Percentiles rank a stretch among this genome's conserved stretches.
These are phyloP conservation scores for Caradrina kadenii DNA, from an alignment of 2,888 invertebrate species.

Conservation along the genomic window DNA sequence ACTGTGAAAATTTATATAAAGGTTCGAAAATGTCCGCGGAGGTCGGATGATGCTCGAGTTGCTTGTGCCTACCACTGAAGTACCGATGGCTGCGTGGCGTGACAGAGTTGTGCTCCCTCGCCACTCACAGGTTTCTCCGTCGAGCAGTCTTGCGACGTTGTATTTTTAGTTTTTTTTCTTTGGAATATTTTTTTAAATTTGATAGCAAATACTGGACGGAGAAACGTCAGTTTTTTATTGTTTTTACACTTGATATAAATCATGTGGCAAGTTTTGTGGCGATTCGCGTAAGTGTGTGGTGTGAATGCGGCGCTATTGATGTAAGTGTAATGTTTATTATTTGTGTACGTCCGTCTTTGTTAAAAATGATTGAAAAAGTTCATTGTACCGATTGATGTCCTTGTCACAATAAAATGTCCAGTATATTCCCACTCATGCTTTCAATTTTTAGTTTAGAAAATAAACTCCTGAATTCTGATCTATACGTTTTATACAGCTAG, in stretches of 20 bases:
- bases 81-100: constrained; percentile 47
- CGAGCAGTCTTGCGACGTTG: constrained; percentile 79
- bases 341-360: constrained; percentile 72
- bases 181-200: constrained; percentile 72
- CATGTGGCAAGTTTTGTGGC: constrained; percentile 67
- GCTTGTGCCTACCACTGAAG: constrained; percentile 57
- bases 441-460: constrained; percentile 29
- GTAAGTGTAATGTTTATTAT: constrained; percentile 86
- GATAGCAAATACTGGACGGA: constrained; percentile 79
- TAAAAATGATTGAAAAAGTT: constrained; percentile 77
- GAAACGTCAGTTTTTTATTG: constrained; percentile 63
- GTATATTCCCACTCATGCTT: constrained; percentile 55
- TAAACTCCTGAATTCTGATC: too few species aligned
- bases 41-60: constrained; percentile 78
- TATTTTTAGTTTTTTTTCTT: constrained; percentile 58
- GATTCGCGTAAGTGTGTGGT: constrained; percentile 69
- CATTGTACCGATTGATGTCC: constrained; percentile 75
- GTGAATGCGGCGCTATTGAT: constrained; percentile 71
- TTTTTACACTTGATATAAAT: constrained; percentile 58
- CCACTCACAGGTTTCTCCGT: constrained; percentile 72
- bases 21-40: constrained; percentile 88
- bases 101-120: constrained; percentile 64
- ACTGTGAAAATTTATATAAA: constrained; percentile 84
- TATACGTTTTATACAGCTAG: too few species aligned
- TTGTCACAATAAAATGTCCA: constrained; percentile 76